Evolutionary conservation across 2,888 invertebrate species (phyloP).

Genomic region (Lapara coniferarum): DNA sequence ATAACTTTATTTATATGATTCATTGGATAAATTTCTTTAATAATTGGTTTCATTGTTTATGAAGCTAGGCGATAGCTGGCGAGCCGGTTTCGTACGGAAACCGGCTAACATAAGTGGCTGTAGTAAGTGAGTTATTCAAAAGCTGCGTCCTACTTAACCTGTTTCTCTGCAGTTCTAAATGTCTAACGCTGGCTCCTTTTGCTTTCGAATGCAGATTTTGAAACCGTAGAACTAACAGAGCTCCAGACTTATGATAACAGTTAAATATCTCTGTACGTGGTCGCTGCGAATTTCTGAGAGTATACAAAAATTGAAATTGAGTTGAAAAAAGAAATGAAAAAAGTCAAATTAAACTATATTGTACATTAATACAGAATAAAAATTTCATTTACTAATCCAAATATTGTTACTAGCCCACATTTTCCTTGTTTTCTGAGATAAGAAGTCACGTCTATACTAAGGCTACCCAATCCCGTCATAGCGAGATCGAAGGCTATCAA

Average conservation of each 20-base stretch:
- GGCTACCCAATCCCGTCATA: no score
- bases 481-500: no score
- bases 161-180: conserved; percentile 15
- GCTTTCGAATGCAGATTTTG: conserved; percentile 6
- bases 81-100: conserved; percentile 21
- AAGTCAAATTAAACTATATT: no score
- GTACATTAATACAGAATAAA: no score
- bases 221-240: conserved; percentile 2
- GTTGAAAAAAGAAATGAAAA: no score
- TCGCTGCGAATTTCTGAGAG: not conserved
- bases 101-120: conserved; percentile 14
- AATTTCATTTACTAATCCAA: no score
- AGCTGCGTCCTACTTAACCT: conserved; percentile 17
- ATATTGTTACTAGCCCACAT: no score
- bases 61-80: conserved; percentile 5
- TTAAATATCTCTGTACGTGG: not conserved
- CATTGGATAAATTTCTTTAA: conserved; percentile 14
- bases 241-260: not conserved
- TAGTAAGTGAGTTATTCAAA: conserved; percentile 21
- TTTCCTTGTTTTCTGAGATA: not conserved
- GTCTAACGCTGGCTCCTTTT: conserved; percentile 4
- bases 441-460: not conserved
- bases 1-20: conserved; percentile 10
- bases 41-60: conserved; percentile 4
- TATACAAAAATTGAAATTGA: no score